Evolutionary conservation across 2,797 vertebrate genomes (phyloP).

Genomic region (Parambassis ranga): DNA sequence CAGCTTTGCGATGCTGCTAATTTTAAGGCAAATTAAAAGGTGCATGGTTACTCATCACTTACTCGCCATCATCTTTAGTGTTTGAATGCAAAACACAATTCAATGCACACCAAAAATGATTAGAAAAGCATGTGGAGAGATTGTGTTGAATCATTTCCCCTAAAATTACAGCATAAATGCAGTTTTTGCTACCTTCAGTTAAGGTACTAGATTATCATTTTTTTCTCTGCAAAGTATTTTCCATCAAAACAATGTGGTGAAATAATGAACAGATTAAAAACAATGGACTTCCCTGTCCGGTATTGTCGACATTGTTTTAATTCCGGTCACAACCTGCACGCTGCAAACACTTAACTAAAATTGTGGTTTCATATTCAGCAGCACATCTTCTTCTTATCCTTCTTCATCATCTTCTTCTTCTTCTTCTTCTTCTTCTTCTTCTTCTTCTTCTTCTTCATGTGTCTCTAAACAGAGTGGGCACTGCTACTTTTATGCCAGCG

Average conservation of each 20-base stretch:
- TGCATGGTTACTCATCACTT: no score
- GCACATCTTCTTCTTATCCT: neutral
- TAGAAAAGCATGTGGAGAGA: no score
- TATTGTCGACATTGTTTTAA: neutral
- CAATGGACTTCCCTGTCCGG: neutral
- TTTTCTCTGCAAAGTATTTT: constrained; percentile 1
- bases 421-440: neutral
- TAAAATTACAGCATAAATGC: no score
- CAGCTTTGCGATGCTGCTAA: no score
- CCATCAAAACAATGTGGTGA: neutral
- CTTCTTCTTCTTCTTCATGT: neutral
- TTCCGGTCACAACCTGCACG: constrained; percentile 6
- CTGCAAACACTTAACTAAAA: constrained; percentile 13
- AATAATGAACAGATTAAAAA: constrained; percentile 13
- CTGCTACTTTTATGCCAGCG: constrained; percentile 21
- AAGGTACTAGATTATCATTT: no score
- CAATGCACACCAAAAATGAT: no score
- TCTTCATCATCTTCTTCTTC: neutral
- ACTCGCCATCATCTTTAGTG: no score
- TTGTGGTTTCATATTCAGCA: constrained; percentile 14
- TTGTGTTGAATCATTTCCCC: no score
- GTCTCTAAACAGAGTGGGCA: constrained; percentile 10
- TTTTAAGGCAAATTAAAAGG: no score
- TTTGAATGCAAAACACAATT: no score
- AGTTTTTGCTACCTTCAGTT: no score